Conservation (phyloP, 2,797 vertebrate species). For the Phrynocephalus vlangalii region DNA sequence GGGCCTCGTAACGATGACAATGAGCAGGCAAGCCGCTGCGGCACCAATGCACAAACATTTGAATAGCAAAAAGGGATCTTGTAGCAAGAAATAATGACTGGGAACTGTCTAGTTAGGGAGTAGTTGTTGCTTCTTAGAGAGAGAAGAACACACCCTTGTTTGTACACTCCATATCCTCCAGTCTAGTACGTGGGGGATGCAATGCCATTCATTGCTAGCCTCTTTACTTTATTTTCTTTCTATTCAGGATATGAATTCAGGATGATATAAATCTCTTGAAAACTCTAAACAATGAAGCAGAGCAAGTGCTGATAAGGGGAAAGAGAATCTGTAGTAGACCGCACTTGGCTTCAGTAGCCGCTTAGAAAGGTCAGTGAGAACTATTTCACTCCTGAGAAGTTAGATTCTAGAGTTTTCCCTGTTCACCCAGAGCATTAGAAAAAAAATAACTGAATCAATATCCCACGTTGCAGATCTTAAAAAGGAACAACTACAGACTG, state of each 20-base stretch:
- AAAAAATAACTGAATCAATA: neutral
- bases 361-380: constrained; percentile 15
- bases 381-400: constrained; percentile 26
- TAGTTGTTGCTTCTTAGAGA: neutral
- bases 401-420: neutral
- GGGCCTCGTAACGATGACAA: neutral
- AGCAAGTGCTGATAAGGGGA: constrained; percentile 40
- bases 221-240: constrained; percentile 38
- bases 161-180: neutral
- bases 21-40: neutral
- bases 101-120: neutral
- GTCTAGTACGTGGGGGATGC: constrained; percentile 30
- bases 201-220: constrained; percentile 48
- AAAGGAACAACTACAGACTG: no score
- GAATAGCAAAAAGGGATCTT: neutral
- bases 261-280: constrained; percentile 60
- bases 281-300: constrained; percentile 38
- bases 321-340: neutral
- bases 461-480: neutral
- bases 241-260: constrained; percentile 56
- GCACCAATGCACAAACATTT: neutral
- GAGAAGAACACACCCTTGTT: neutral
- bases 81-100: constrained; percentile 1
- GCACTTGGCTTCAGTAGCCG: constrained; percentile 3
- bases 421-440: constrained; percentile 18